phyloP scores from a whole-genome alignment of 2,113 vertebrate genomes.

The Festucalex cinctus region DNA sequence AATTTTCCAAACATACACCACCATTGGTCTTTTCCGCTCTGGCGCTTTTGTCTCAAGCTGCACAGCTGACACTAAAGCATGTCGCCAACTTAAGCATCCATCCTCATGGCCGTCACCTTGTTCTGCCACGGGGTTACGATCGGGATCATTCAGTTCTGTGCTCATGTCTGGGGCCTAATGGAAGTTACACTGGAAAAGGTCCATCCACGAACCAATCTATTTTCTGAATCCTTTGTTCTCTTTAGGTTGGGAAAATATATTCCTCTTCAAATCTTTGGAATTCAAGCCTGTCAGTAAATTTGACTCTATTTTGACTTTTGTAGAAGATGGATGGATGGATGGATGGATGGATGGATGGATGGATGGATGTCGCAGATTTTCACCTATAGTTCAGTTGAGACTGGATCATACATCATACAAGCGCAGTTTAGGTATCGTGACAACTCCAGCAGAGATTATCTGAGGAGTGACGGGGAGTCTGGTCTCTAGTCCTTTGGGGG shows the following conservation, averaged over 20 bases:
- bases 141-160: neutral
- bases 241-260: too few species aligned
- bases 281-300: too few species aligned
- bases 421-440: neutral
- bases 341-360: too few species aligned
- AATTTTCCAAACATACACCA: neutral
- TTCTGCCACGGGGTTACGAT: neutral
- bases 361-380: too few species aligned
- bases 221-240: too few species aligned
- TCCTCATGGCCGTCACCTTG: neutral
- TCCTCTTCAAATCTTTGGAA: too few species aligned
- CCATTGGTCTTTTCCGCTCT: neutral
- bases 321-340: too few species aligned
- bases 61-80: neutral
- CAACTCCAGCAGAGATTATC: neutral
- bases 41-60: neutral
- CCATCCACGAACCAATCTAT: too few species aligned
- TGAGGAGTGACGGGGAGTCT: neutral
- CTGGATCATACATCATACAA: neutral
- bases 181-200: too few species aligned
- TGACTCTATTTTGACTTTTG: too few species aligned
- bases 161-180: neutral
- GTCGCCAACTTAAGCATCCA: neutral
- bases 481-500: conserved; percentile 10
- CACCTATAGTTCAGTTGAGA: neutral